Evolutionary conservation across 2,797 vertebrate genomes (phyloP), one percentile per base, ranked within the genome.

Genomic region (Dendrocincla fuliginosa): DNA sequence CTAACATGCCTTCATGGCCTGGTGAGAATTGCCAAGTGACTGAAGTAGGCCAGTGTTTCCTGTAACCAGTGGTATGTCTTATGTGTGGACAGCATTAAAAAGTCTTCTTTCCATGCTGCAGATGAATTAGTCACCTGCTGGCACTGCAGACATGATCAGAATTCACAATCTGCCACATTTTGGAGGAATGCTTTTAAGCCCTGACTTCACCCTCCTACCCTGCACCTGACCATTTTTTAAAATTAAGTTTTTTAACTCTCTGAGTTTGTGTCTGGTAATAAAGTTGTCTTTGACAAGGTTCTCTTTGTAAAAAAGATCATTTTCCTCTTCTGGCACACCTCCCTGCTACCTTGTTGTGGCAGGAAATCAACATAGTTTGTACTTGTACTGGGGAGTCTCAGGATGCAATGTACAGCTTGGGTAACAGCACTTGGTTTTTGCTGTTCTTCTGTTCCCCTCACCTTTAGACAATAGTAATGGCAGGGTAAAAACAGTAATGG

Each of bases 101-200:
- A 84, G 67, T 50, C 70, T 77, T 85, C 79, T 84, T 89, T 83
- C 87, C 83, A 57, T 30, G 70, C 74, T 94, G 93, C 39, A 73
- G 85, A 95, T 82, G 60, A 90, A 91, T 96, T 87, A 87, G 39
- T 67, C 83, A 89, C 91, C 60, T 93, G 93, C 63, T 0, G 33
- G 82, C 2, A 1, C 75, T 84, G 49, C 77, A 82, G 83, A 82
- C 77, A 74, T 1, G 16, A 70, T 57, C 41, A 86, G 77, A 94
- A 87, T 57, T 82, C 85, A 71, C 68, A 91, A 96, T 89, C 91
- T 16, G 56, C 86, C 95, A 93, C 70, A 52, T 56, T 95, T 90
- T 60, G 77, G 37, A 94, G 47, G 80, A 93, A 95, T 89, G 88
- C 64, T 96, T 93, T 96, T 64, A 94, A 95, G 52, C 82, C 80